Evolutionary conservation across 2,113 vertebrate genomes (phyloP).

Genomic region (Orycteropus afer): DNA sequence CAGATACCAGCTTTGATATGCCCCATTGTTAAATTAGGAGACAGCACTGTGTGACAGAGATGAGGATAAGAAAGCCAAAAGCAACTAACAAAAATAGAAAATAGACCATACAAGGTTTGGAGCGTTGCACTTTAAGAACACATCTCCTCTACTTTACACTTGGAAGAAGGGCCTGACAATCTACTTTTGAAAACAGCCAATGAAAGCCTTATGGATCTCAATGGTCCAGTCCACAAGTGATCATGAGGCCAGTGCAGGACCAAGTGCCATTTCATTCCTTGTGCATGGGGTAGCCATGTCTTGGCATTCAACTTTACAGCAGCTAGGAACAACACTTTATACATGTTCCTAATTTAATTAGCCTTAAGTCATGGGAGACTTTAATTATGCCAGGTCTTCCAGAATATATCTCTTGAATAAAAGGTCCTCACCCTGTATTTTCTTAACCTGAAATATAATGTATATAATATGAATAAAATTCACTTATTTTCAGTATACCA

Average conservation of each 20-base stretch:
- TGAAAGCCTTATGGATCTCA: background rate
- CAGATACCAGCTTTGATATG: background rate
- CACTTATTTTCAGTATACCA: too few species aligned
- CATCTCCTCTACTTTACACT: background rate
- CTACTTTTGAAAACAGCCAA: background rate
- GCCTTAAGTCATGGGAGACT: constrained; percentile 4
- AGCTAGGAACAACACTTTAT: background rate
- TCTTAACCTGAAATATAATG: background rate
- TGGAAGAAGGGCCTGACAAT: background rate
- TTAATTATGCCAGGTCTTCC: background rate
- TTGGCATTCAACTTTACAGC: background rate
- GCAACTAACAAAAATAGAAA: constrained; percentile 24
- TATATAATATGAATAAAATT: too few species aligned
- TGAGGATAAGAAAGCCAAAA: constrained; percentile 36
- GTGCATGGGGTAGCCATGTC: background rate
- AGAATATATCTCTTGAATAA: constrained; percentile 39
- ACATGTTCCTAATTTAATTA: background rate
- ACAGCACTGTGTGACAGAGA: background rate
- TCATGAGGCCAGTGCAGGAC: background rate
- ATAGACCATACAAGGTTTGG: background rate
- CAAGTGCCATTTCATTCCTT: background rate
- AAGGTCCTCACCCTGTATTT: background rate
- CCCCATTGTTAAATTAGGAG: constrained; percentile 17
- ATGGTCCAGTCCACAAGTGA: background rate
- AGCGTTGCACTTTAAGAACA: background rate